A percentile compares a stretch with the other conserved stretches of the same genome.
phyloP scores from a whole-genome alignment of 2,888 invertebrate species.

The Drosophila formosana region DNA sequence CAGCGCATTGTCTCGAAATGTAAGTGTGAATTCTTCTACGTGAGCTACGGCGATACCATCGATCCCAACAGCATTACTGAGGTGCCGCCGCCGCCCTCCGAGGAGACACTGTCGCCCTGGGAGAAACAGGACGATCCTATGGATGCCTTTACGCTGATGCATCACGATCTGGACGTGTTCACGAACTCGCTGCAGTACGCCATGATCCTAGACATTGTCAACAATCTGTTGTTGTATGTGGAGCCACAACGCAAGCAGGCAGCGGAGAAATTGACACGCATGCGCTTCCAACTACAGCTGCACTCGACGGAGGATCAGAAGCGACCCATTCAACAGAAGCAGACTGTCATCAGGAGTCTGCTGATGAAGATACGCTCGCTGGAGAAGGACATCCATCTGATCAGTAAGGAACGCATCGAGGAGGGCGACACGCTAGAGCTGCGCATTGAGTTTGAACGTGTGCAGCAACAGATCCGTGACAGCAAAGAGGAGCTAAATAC shows the following conservation, averaged over 20 bases:
- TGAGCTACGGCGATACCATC: conserved; percentile 93
- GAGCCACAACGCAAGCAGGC: conserved; percentile 98
- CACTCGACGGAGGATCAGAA: conserved; percentile 96
- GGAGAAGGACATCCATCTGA: conserved; percentile 95
- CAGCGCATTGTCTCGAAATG: conserved; percentile 99
- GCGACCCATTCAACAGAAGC: conserved; percentile 95
- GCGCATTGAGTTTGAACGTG: conserved; percentile 90
- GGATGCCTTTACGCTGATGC: conserved; percentile 98
- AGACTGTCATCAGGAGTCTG: conserved; percentile 91
- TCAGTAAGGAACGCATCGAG: conserved; percentile 92
- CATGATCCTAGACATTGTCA: conserved; percentile 98
- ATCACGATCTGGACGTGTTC: conserved; percentile 99
- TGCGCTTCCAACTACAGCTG: conserved; percentile 97
- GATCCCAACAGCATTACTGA: conserved; percentile 86
- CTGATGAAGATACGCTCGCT: conserved; percentile 93
- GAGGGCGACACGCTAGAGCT: conserved; percentile 88
- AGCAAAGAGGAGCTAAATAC: conserved; percentile 95
- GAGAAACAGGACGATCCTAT: conserved; percentile 94
- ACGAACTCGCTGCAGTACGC: conserved; percentile 97
- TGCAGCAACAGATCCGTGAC: conserved; percentile 90
- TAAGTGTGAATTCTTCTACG: conserved; percentile 99
- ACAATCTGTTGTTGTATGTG: conserved; percentile 97
- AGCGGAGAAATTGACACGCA: conserved; percentile 92
- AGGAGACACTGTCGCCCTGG: conserved; percentile 91
- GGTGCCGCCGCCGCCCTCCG: conserved; percentile 90